These are phyloP conservation scores for Clarias platycephalus DNA, from an alignment of 2,797 vertebrate species.

Conservation along the genomic window DNA sequence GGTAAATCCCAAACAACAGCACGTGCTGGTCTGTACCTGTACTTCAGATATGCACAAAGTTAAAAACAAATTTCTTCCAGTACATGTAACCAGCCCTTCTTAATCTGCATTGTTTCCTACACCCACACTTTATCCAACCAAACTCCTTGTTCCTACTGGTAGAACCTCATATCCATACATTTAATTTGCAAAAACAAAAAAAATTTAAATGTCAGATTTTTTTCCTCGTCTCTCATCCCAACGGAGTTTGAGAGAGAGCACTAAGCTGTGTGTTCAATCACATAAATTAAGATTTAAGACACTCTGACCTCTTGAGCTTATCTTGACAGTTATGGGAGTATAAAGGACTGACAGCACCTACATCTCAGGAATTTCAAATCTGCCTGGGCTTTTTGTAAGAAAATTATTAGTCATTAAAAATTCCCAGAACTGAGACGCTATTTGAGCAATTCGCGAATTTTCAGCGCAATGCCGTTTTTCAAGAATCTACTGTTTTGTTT, in stretches of 20 bases:
- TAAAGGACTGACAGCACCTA: neutral
- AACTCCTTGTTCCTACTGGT: neutral
- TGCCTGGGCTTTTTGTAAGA: neutral
- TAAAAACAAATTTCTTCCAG: neutral
- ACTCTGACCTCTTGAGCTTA: constrained; percentile 6
- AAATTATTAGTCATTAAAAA: neutral
- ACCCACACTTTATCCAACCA: neutral
- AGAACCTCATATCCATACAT: neutral
- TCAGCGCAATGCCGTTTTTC: neutral
- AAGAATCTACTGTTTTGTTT: neutral
- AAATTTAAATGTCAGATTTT: neutral
- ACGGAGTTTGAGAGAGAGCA: neutral
- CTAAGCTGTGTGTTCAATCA: neutral
- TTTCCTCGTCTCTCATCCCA: neutral
- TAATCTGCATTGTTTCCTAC: constrained; percentile 3
- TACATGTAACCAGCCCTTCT: neutral
- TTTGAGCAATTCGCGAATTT: constrained; percentile 54
- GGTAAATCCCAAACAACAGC: constrained; percentile 31
- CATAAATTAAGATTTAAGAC: neutral
- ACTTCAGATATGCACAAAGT: neutral
- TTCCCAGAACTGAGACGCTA: neutral
- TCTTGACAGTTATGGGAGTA: constrained; percentile 12
- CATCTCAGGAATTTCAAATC: constrained; percentile 18
- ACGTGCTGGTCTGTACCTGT: neutral
- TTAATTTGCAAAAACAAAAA: neutral